Base-by-base conservation (phyloP, 2,113 vertebrate genomes). In the Desmodus rotundus region DNA sequence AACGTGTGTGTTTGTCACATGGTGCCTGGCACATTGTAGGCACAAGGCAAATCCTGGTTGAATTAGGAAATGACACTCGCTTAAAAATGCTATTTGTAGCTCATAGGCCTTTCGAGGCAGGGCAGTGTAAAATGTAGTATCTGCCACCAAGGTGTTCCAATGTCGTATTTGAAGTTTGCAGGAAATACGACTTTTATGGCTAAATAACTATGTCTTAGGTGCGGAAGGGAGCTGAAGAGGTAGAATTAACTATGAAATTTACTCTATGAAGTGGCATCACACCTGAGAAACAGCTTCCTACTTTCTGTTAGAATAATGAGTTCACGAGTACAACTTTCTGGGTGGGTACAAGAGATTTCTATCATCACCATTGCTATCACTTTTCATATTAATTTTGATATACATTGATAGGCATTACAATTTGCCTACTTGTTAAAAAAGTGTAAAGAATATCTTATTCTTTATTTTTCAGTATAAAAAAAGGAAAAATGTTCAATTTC, bases 341-440 rank as follows among this genome's bases (percentile, higher is more conserved):
- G 36, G 31, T 41, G 58, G 3, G 7, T 82, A 67, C 6, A 52
- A 77, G 56, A 67, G 3, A 93, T 90, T 76, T 10, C 50, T 92
- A 15, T 96, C 83, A 68, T 86, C 82, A 86, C 84, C 43, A 76
- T 15, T 36, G 24, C 74, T 80, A 5, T 91, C 47, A 91, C 68
- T 95, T 92, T 96, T 81, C 65, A 72, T 85, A 52, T 63, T 80
- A 77, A 89, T 92, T 94, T 97, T 94, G 91, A 95, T 43, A 84
- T 95, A 54, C 6, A 50, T 76, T 94, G 38, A 28, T 41, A 89
- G 41, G 31, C 33, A 94, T 81, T 89, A 20, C 84, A 63, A 96
- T 91, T 87, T 97, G 41, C 88, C 77, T 88, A 38, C 81, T 19
- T 91, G 73, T 24, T 52, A 76, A 95, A 86, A 94, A 88, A 84